A percentile compares a stretch with the other conserved stretches of the same genome.
These are phyloP conservation scores for Fragum whitleyi DNA, from an alignment of 2,888 invertebrate species.

Conservation along the genomic window DNA sequence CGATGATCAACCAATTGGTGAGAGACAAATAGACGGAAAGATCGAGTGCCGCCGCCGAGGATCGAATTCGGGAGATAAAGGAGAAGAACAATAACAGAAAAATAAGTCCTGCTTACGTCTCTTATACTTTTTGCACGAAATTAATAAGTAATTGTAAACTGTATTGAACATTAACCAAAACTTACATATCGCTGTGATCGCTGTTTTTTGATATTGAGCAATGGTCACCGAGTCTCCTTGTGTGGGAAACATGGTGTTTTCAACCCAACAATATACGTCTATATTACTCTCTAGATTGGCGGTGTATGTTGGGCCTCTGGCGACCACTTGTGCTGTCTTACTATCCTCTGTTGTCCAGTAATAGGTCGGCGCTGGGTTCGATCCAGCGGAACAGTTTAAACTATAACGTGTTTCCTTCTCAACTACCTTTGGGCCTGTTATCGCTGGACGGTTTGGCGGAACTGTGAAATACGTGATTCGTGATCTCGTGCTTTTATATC, in stretches of 20 bases:
- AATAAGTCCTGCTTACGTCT: no score
- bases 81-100: no score
- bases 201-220: not conserved
- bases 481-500: no score
- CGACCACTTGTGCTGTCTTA: not conserved
- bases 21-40: no score
- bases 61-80: no score
- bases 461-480: not conserved
- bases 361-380: not conserved
- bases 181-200: not conserved
- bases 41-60: no score
- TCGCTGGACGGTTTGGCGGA: not conserved
- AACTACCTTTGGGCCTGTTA: not conserved
- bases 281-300: not conserved
- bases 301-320: not conserved
- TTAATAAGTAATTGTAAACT: no score
- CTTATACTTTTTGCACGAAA: no score
- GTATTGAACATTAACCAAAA: no score
- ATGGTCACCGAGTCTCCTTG: not conserved
- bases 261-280: slow-evolving; percentile 13
- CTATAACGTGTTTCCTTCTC: not conserved
- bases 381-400: not conserved
- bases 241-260: slow-evolving; percentile 11
- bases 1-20: no score
- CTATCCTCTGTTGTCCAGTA: not conserved